A percentile compares a stretch with the other conserved stretches of the same genome.
Conservation (phyloP, 2,888 invertebrate species). For the Embidobia sp. region DNA sequence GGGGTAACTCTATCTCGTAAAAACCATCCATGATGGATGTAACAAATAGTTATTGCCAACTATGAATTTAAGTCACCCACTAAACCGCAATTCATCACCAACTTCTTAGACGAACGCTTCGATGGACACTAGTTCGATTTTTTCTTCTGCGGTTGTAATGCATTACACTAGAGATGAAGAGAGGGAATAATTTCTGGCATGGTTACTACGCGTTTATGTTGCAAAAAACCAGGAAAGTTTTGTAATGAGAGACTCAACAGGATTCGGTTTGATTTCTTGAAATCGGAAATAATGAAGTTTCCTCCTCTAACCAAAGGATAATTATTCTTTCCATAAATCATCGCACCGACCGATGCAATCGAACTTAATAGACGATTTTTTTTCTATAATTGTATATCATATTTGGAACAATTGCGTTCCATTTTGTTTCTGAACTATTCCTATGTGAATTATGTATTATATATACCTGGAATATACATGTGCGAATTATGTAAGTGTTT, state of each 20-base stretch:
- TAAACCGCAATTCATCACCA: constrained; percentile 16
- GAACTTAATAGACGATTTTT: background rate
- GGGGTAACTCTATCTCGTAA: constrained; percentile 41
- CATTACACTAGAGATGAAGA: constrained; percentile 14
- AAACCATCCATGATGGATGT: constrained; percentile 27
- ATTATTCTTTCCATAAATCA: constrained; percentile 43
- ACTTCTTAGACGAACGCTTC: constrained; percentile 16
- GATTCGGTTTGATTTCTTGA: constrained; percentile 31
- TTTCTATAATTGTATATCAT: constrained; percentile 1
- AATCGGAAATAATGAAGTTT: constrained; percentile 47
- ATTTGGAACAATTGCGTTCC: background rate
- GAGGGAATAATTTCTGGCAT: constrained; percentile 56
- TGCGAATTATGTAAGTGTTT: too few relatives aligned
- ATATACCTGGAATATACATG: too few relatives aligned
- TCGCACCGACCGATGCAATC: background rate
- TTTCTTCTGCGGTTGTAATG: constrained; percentile 32
- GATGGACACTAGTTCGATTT: constrained; percentile 41
- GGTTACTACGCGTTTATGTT: constrained; percentile 31
- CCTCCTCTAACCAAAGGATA: constrained; percentile 17
- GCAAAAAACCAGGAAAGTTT: constrained; percentile 55
- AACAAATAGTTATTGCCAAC: background rate
- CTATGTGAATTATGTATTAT: too few relatives aligned
- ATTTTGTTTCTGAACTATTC: too few relatives aligned
- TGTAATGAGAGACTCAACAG: constrained; percentile 11
- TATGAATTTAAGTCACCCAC: background rate